Percentiles rank a stretch among this genome's conserved stretches.
Evolutionary conservation across 2,888 invertebrate species (phyloP).

Genomic region (Drosophila monieri): DNA sequence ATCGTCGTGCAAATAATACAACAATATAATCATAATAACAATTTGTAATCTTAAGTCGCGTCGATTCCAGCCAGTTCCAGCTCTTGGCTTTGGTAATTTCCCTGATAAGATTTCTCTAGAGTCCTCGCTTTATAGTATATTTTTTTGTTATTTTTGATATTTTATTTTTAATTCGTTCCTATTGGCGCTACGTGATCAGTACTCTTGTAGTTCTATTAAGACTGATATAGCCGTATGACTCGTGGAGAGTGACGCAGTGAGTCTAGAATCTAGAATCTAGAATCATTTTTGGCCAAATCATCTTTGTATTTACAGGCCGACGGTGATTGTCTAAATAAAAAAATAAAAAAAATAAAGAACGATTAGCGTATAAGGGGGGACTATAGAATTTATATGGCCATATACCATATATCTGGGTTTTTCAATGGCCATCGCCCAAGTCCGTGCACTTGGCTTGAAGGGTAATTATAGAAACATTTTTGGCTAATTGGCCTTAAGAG

Average conservation of each 20-base stretch:
- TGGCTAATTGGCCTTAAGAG: conserved; percentile 29
- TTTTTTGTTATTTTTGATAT: conserved; percentile 18
- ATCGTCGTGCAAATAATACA: conserved; percentile 69
- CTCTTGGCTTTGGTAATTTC: conserved; percentile 54
- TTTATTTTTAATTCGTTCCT: conserved; percentile 29
- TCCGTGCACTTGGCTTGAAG: conserved; percentile 28
- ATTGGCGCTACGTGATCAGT: conserved; percentile 41
- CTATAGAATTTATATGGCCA: conserved; percentile 51
- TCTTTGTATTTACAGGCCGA: conserved; percentile 66
- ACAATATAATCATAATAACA: conserved; percentile 67
- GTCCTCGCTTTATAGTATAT: background rate
- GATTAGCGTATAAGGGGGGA: conserved; percentile 51
- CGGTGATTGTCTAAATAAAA: conserved; percentile 72
- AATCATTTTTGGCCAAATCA: conserved; percentile 65
- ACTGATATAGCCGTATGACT: conserved; percentile 50
- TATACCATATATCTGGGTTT: conserved; percentile 32
- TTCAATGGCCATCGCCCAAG: conserved; percentile 21
- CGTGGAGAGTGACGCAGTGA: conserved; percentile 49
- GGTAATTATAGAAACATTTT: conserved; percentile 40
- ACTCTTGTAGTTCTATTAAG: conserved; percentile 30
- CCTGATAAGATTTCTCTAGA: conserved; percentile 59
- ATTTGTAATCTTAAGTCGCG: conserved; percentile 67
- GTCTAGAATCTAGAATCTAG: conserved; percentile 14
- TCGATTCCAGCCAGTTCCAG: conserved; percentile 58
- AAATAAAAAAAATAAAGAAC: conserved; percentile 57